Percentiles rank a stretch among this genome's conserved stretches.
phyloP scores from a whole-genome alignment of 64 coral and sea anemone genomes.

The Montipora cactus region DNA sequence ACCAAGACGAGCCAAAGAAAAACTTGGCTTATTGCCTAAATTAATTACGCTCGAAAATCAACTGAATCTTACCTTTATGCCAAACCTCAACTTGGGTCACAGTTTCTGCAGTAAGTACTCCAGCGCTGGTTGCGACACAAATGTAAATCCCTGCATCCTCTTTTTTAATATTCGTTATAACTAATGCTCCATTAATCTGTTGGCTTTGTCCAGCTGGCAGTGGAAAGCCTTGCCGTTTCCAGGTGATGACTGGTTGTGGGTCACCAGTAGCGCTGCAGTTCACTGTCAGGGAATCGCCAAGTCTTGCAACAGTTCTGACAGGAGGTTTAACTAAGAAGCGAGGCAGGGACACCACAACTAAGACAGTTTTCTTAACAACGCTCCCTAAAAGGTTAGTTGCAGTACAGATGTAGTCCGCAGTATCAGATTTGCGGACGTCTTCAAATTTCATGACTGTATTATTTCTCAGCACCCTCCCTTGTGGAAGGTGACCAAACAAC shows the following conservation, averaged over 20 bases:
- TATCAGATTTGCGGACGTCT: slow-evolving; percentile 35
- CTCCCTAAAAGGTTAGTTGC: slow-evolving; percentile 48
- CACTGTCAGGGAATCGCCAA: background rate
- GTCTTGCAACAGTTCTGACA: background rate
- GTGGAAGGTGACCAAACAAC: slow-evolving; percentile 50
- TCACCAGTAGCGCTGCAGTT: slow-evolving; percentile 68
- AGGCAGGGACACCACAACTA: slow-evolving; percentile 8
- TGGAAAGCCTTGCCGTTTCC: slow-evolving; percentile 6
- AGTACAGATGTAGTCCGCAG: slow-evolving; percentile 8
- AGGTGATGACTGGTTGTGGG: slow-evolving; percentile 61
- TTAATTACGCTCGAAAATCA: no score
- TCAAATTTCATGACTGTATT: background rate
- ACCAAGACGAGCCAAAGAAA: no score
- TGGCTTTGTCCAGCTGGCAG: slow-evolving; percentile 22
- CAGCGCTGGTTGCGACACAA: slow-evolving; percentile 53
- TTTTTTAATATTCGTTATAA: background rate
- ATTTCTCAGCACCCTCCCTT: slow-evolving; percentile 15
- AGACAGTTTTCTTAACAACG: background rate
- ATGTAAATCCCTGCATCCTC: slow-evolving; percentile 49
- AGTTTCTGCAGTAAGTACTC: background rate
- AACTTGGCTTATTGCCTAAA: no score
- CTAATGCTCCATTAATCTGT: background rate
- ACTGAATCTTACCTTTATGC: no score
- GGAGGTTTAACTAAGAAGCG: background rate
- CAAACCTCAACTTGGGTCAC: background rate